Evolutionary conservation across 2,113 vertebrate species (phyloP).

Genomic region (Trichomycterus rosablanca): DNA sequence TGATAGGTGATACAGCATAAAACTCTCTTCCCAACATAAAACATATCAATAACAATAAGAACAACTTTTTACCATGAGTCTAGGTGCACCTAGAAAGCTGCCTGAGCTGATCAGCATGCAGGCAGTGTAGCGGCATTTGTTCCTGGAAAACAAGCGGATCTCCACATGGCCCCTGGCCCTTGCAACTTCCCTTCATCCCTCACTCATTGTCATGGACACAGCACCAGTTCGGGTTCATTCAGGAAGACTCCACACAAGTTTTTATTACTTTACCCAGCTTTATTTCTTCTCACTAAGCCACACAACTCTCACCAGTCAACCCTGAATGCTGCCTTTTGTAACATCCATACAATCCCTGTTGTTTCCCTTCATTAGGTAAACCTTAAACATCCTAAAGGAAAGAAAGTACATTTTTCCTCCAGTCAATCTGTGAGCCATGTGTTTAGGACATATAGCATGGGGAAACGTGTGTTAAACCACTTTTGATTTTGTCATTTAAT

Average conservation of each 20-base stretch:
- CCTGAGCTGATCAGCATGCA: conserved; percentile 65
- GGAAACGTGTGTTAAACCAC: no score
- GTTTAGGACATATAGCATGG: no score
- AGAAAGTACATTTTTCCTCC: background rate
- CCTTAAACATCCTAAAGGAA: conserved; percentile 31
- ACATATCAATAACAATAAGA: no score
- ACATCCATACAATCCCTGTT: conserved; percentile 37
- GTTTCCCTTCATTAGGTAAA: conserved; percentile 27
- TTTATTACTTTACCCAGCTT: conserved; percentile 23
- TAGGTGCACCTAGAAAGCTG: no score
- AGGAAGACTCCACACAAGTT: conserved; percentile 21
- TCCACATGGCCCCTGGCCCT: conserved; percentile 66
- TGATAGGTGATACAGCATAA: no score
- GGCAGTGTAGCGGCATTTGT: conserved; percentile 66
- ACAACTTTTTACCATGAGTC: no score
- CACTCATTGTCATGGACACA: conserved; percentile 75
- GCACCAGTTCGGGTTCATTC: conserved; percentile 51
- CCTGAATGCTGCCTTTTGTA: conserved; percentile 37
- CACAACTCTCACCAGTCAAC: conserved; percentile 37
- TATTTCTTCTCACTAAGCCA: conserved; percentile 9
- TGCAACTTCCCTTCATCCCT: conserved; percentile 65
- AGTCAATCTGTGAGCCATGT: background rate
- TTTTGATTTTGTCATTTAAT: no score
- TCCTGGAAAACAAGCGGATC: conserved; percentile 65
- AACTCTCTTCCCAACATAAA: no score